Evolutionary conservation across 1,140 invertebrate species (phyloP).

Genomic region (Stenopsyche tienmushanensis): DNA sequence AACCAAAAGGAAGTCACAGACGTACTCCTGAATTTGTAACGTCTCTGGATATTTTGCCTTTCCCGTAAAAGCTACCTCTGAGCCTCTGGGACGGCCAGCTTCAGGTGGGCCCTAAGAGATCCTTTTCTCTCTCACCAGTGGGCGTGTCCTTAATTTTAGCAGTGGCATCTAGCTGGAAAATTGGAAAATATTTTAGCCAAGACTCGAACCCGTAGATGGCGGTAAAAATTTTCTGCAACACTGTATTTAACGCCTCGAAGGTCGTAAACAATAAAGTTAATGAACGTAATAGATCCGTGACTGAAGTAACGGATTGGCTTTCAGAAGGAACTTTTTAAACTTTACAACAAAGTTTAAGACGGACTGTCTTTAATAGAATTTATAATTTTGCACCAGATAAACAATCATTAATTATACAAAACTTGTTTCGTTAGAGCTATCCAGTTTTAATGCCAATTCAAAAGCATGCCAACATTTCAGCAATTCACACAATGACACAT

Average conservation of each 20-base stretch:
- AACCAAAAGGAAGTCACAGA: conserved; percentile 27
- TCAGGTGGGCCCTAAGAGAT: conserved; percentile 39
- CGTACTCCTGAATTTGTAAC: conserved; percentile 27
- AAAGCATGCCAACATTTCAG: too few relatives aligned
- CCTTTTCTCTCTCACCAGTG: conserved; percentile 32
- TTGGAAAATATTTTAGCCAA: conserved; percentile 19
- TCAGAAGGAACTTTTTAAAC: too few relatives aligned
- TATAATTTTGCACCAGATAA: too few relatives aligned
- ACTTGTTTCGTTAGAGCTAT: too few relatives aligned
- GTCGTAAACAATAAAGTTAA: conserved; percentile 6
- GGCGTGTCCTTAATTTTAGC: conserved; percentile 28
- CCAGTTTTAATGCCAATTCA: too few relatives aligned
- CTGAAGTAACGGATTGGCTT: not conserved
- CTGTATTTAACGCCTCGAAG: not conserved
- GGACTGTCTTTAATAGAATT: too few relatives aligned
- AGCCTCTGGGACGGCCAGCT: conserved; percentile 26
- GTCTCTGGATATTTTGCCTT: conserved; percentile 31
- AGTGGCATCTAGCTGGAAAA: conserved; percentile 24
- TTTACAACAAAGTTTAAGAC: too few relatives aligned
- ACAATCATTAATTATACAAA: too few relatives aligned
- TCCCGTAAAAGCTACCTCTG: conserved; percentile 18
- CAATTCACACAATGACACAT: too few relatives aligned
- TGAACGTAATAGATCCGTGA: conserved; percentile 5
- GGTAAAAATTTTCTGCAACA: not conserved
- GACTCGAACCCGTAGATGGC: conserved; percentile 30